Evolutionary conservation across 1,140 invertebrate genomes (phyloP).

Genomic region (Octopus sinensis): DNA sequence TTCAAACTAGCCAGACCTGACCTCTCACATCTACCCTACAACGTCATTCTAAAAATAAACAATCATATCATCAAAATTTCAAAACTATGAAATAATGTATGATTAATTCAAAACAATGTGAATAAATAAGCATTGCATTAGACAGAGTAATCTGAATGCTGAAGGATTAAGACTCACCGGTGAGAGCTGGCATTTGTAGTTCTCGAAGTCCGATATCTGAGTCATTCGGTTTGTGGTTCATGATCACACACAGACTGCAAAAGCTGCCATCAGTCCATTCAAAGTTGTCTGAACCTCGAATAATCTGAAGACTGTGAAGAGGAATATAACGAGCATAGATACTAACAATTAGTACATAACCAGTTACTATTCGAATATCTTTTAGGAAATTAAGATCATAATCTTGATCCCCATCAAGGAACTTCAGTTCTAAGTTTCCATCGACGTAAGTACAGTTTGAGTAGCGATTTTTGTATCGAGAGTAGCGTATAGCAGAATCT

Average conservation of each 20-base stretch:
- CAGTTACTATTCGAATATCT: conserved; percentile 89
- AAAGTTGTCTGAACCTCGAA: conserved; percentile 86
- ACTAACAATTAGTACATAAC: conserved; percentile 92
- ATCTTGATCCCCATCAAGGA: conserved; percentile 36
- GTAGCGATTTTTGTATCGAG: conserved; percentile 85
- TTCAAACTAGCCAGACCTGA: too few species aligned
- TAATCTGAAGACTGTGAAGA: conserved; percentile 87
- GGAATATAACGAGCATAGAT: conserved; percentile 83
- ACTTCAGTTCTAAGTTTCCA: conserved; percentile 84
- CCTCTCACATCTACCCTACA: too few species aligned
- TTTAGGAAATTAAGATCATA: conserved; percentile 84
- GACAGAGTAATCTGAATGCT: too few species aligned
- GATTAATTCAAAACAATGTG: too few species aligned
- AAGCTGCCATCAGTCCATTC: conserved; percentile 45
- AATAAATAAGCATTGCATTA: too few species aligned
- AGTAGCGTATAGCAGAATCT: conserved; percentile 86
- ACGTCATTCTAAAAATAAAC: too few species aligned
- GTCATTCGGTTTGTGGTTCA: conserved; percentile 42
- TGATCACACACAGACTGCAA: conserved; percentile 50
- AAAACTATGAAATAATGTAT: too few species aligned
- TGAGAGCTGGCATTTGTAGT: conserved; percentile 81
- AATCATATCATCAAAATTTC: too few species aligned
- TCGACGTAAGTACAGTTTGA: conserved; percentile 97
- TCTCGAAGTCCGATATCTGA: conserved; percentile 65
- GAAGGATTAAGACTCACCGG: conserved; percentile 59